Evolutionary conservation across 2,888 invertebrate genomes (phyloP).

Genomic region (Sarcophaga variegata): DNA sequence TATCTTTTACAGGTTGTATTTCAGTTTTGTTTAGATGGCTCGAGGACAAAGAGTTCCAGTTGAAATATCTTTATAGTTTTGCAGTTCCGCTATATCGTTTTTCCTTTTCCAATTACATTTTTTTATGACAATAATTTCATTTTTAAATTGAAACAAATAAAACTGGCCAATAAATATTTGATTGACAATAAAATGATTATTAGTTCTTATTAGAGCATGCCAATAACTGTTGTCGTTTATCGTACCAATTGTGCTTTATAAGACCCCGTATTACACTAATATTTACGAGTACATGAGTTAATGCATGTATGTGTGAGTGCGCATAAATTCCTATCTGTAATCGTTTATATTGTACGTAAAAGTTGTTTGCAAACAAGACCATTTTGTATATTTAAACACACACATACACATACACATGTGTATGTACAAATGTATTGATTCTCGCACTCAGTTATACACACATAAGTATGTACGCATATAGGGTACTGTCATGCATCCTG

Average conservation of each 20-base stretch:
- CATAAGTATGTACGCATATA: constrained; percentile 3
- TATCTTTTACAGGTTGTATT: no score
- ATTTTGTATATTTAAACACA: background rate
- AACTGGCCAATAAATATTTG: background rate
- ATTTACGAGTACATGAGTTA: background rate
- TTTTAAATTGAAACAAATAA: background rate
- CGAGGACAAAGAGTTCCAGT: no score
- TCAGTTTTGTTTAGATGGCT: no score
- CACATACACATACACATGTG: constrained; percentile 10
- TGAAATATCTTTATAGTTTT: no score
- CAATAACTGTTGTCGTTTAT: background rate
- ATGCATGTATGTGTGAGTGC: background rate
- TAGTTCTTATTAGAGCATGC: background rate
- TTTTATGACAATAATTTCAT: no score
- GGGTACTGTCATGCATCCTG: background rate
- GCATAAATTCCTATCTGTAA: constrained; percentile 19
- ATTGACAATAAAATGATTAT: background rate
- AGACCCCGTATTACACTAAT: background rate
- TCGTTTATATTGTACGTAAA: constrained; percentile 3
- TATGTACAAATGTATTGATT: constrained; percentile 11
- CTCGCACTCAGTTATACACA: background rate
- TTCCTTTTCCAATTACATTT: no score
- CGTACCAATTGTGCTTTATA: background rate
- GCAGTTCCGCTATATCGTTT: no score
- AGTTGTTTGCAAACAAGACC: constrained; percentile 12